These are phyloP conservation scores for Pterocles gutturalis DNA, from an alignment of 2,113 vertebrate species.

Conservation along the genomic window DNA sequence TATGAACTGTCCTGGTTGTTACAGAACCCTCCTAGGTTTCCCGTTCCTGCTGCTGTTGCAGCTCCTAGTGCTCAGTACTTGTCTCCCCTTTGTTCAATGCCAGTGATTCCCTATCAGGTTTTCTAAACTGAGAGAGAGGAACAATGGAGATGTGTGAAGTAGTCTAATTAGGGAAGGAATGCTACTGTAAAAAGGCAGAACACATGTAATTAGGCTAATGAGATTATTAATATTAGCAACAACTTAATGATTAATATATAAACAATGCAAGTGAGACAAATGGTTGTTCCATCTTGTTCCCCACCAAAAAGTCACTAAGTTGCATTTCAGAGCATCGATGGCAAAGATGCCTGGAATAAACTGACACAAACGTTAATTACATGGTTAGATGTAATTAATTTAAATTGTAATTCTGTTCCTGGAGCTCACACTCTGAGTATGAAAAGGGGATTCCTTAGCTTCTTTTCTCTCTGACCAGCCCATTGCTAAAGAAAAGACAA, in stretches of 20 bases:
- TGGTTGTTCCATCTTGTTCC: conserved; percentile 8
- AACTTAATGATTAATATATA: conserved; percentile 11
- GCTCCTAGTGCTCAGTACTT: background rate
- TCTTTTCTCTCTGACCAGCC: background rate
- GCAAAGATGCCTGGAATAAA: conserved; percentile 38
- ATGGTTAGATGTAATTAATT: conserved; percentile 42
- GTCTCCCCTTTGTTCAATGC: background rate
- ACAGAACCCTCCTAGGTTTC: background rate
- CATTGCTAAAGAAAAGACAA: background rate
- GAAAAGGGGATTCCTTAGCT: background rate
- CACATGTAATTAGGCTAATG: conserved; percentile 43
- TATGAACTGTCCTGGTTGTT: background rate
- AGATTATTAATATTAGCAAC: conserved; percentile 48
- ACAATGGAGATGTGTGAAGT: conserved; percentile 18
- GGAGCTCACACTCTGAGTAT: background rate
- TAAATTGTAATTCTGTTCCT: conserved; percentile 12
- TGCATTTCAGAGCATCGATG: background rate
- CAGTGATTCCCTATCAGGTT: conserved; percentile 20
- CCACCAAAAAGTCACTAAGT: conserved; percentile 25
- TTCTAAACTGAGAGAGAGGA: background rate
- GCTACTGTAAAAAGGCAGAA: conserved; percentile 29
- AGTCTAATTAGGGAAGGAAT: conserved; percentile 33
- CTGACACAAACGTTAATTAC: background rate
- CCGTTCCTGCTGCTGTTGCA: background rate
- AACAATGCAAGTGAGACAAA: conserved; percentile 50